Evolutionary conservation across 2,113 vertebrate species (phyloP).

Genomic region (Aegotheles bennettii): DNA sequence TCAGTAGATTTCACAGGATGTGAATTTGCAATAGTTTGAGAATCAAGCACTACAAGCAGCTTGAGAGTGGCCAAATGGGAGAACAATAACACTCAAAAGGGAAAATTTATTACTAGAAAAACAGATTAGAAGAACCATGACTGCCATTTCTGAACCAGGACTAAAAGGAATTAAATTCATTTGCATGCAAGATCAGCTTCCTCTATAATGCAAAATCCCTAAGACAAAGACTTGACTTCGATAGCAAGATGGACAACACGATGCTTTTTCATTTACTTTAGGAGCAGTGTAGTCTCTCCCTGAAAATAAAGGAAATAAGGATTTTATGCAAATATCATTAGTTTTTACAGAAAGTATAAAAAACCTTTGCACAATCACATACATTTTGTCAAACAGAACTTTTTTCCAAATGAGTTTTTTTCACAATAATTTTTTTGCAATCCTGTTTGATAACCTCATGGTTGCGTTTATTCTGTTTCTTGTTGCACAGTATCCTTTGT

Average conservation of each 20-base stretch:
- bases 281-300: neutral
- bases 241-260: rapidly evolving
- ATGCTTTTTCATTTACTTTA: neutral
- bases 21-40: neutral
- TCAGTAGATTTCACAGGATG: neutral
- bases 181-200: neutral
- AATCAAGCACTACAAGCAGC: neutral
- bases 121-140: neutral
- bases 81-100: neutral
- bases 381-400: neutral
- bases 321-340: neutral
- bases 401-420: neutral
- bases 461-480: neutral
- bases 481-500: neutral
- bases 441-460: neutral
- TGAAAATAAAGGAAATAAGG: neutral
- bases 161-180: neutral
- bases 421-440: neutral
- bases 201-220: neutral
- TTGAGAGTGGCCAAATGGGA: neutral
- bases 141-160: neutral
- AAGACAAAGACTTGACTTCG: neutral
- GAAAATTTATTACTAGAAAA: neutral
- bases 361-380: neutral
- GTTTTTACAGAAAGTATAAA: neutral